Percentiles rank a stretch among this genome's conserved stretches.
These are phyloP conservation scores for Penaeus chinensis DNA, from an alignment of 1,140 invertebrate species.

Conservation along the genomic window DNA sequence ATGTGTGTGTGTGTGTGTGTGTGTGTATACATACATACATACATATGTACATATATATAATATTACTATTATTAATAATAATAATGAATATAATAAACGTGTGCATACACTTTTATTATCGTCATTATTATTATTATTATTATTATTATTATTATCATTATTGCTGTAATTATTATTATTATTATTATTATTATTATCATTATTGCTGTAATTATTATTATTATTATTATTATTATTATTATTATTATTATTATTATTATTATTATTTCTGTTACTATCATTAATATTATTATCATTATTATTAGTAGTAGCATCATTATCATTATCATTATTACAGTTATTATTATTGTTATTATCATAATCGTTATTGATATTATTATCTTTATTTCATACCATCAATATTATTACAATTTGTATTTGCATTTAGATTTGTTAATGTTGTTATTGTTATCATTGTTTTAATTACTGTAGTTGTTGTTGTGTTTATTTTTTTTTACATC, in stretches of 20 bases:
- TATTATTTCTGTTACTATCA: background rate
- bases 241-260: conserved; percentile 19
- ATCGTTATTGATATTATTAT: too few species aligned
- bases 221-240: background rate
- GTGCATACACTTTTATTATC: background rate
- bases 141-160: conserved; percentile 9
- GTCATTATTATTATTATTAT: background rate
- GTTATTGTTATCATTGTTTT: too few species aligned
- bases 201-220: background rate
- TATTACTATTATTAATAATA: too few species aligned
- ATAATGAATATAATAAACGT: too few species aligned
- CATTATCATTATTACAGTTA: background rate
- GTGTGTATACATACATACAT: too few species aligned
- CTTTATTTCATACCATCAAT: too few species aligned
- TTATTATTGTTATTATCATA: background rate
- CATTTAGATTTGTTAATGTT: too few species aligned
- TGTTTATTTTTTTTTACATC: too few species aligned
- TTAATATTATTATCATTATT: conserved; percentile 12
- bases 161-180: background rate
- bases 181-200: background rate
- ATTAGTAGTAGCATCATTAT: background rate
- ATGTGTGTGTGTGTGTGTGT: too few species aligned
- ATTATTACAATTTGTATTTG: too few species aligned
- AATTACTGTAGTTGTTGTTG: too few species aligned
- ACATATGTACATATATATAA: too few species aligned